Percentiles rank a stretch among this genome's conserved stretches.
These are phyloP conservation scores for Echinops telfairi DNA, from an alignment of 2,113 vertebrate genomes.

Conservation along the genomic window DNA sequence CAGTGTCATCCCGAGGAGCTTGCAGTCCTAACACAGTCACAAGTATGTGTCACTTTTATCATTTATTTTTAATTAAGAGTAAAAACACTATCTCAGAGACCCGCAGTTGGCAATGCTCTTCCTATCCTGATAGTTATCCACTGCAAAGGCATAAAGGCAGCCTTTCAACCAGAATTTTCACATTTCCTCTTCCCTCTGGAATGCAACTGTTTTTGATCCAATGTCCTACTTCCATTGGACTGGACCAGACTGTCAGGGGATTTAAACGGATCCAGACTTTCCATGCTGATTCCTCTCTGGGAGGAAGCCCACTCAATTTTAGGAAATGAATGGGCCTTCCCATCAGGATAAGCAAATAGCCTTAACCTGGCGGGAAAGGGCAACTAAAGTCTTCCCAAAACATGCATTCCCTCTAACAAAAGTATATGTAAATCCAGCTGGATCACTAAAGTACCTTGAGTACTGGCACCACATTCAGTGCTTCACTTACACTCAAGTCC, in stretches of 20 bases:
- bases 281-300: slow-evolving; percentile 49
- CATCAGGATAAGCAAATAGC: slow-evolving; percentile 70
- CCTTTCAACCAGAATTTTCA: not conserved
- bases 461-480: not conserved
- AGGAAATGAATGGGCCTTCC: slow-evolving; percentile 78
- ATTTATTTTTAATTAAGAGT: slow-evolving; percentile 28
- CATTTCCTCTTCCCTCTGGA: slow-evolving; percentile 48
- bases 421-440: slow-evolving; percentile 63
- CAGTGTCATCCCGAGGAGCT: not conserved
- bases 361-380: slow-evolving; percentile 33
- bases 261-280: slow-evolving; percentile 39
- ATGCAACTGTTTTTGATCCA: slow-evolving; percentile 55
- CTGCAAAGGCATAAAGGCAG: slow-evolving; percentile 30
- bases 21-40: not conserved
- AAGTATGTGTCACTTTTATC: not conserved
- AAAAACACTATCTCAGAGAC: slow-evolving; percentile 40
- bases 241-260: slow-evolving; percentile 54
- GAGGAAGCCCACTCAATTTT: slow-evolving; percentile 60
- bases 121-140: not conserved
- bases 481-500: not conserved
- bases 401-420: slow-evolving; percentile 43
- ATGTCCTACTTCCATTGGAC: slow-evolving; percentile 18
- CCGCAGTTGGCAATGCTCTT: slow-evolving; percentile 9
- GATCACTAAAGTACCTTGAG: slow-evolving; percentile 48
- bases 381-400: slow-evolving; percentile 47